Evolutionary conservation across 2,888 invertebrate species (phyloP).

Genomic region (Plagodis dolabraria): DNA sequence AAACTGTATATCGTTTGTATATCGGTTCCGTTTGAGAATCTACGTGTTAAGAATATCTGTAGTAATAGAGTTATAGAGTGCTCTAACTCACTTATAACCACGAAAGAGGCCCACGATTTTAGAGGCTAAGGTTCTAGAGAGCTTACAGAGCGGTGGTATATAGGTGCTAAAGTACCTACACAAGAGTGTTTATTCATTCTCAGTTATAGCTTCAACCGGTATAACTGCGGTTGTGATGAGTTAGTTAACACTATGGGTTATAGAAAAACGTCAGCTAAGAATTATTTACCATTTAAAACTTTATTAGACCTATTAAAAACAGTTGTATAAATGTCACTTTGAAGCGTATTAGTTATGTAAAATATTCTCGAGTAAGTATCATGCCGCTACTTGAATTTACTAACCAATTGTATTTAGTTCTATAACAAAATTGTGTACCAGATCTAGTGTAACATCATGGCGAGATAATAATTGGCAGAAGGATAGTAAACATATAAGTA

Average conservation of each 20-base stretch:
- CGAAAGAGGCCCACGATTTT: conserved; percentile 1
- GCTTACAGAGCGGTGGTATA: not conserved
- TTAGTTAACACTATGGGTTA: conserved; percentile 1
- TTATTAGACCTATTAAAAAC: conserved; percentile 1
- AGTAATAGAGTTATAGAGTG: too few species aligned
- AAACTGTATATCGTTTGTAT: conserved; percentile 1
- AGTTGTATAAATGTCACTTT: not conserved
- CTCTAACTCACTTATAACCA: not conserved
- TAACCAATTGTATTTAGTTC: not conserved
- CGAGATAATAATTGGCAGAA: too few species aligned
- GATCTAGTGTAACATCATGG: not conserved
- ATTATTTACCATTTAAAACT: not conserved
- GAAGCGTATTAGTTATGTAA: too few species aligned
- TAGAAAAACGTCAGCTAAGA: conserved; percentile 1
- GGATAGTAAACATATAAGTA: too few species aligned
- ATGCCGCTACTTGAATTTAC: too few species aligned
- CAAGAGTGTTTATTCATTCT: too few species aligned
- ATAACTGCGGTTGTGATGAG: not conserved
- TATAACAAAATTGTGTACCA: not conserved
- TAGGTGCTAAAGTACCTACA: too few species aligned
- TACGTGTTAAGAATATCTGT: too few species aligned
- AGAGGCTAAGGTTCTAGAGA: not conserved
- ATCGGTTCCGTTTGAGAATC: not conserved
- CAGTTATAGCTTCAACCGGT: not conserved
- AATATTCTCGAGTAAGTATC: too few species aligned